phyloP scores from a whole-genome alignment of 23 tunicate genomes.

The Oikopleura albicans region DNA sequence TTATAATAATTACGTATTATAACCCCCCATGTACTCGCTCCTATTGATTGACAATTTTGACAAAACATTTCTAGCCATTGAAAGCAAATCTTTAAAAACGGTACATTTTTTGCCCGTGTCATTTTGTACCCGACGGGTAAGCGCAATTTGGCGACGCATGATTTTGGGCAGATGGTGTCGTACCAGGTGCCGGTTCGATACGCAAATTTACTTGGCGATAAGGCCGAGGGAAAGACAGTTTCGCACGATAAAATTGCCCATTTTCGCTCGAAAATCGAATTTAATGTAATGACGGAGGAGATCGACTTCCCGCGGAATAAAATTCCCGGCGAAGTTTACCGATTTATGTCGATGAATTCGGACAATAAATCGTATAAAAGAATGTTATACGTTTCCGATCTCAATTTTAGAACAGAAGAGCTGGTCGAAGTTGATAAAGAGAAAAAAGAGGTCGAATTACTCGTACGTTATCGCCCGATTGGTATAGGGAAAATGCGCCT shows the following conservation, averaged over 20 bases:
- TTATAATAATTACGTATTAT: background rate
- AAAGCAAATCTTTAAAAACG: background rate
- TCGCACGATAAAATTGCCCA: slow-evolving; percentile 23
- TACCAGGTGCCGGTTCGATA: background rate
- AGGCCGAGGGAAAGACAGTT: background rate
- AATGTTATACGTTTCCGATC: slow-evolving; percentile 53
- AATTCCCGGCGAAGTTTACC: slow-evolving; percentile 38
- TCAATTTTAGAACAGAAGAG: slow-evolving; percentile 16
- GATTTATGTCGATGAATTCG: slow-evolving; percentile 21
- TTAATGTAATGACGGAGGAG: slow-evolving; percentile 56
- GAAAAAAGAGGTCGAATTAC: slow-evolving; percentile 21
- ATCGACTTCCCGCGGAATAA: slow-evolving; percentile 31
- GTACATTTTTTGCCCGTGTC: slow-evolving; percentile 2
- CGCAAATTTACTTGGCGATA: background rate
- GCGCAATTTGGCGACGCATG: background rate
- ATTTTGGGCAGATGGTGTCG: background rate
- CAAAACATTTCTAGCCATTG: background rate
- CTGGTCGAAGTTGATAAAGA: slow-evolving; percentile 32
- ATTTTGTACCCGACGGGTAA: background rate
- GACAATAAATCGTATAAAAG: slow-evolving; percentile 27
- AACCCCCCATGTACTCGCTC: background rate
- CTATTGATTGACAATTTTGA: background rate
- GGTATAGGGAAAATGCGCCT: slow-evolving; percentile 59
- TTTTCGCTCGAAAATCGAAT: slow-evolving; percentile 33
- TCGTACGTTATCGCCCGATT: slow-evolving; percentile 36